Conservation (phyloP, 1,140 invertebrate species). For the Bombyx mandarina region DNA sequence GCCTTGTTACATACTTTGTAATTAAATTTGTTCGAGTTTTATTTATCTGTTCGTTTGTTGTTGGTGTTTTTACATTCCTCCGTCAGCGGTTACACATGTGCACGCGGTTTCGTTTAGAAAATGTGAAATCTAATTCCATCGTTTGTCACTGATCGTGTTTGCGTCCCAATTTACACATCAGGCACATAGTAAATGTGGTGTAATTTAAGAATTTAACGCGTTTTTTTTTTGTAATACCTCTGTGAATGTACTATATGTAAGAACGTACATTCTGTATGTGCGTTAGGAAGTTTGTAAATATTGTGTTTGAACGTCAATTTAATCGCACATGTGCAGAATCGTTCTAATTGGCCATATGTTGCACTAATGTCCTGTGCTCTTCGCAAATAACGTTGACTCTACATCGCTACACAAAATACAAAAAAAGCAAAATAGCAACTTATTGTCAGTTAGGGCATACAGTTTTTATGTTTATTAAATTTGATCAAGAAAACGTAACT, state of each 20-base stretch:
- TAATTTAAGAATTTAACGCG: background rate
- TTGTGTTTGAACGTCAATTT: background rate
- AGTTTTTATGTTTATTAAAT: too few relatives aligned
- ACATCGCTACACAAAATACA: too few relatives aligned
- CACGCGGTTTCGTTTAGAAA: background rate
- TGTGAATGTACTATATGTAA: background rate
- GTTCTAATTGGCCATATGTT: slow-evolving; percentile 17
- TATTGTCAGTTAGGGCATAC: too few relatives aligned
- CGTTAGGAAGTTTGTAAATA: background rate
- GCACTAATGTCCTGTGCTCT: slow-evolving; percentile 5
- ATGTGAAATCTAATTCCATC: background rate
- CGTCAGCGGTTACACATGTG: background rate
- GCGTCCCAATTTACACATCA: slow-evolving; percentile 1
- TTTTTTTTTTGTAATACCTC: too few relatives aligned
- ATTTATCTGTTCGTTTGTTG: too few relatives aligned
- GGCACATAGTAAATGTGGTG: slow-evolving; percentile 2
- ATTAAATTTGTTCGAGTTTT: too few relatives aligned
- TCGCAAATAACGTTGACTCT: background rate
- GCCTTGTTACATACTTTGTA: too few relatives aligned
- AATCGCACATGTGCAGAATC: slow-evolving; percentile 10
- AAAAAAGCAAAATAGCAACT: too few relatives aligned
- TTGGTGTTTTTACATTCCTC: too few relatives aligned
- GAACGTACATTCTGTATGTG: background rate
- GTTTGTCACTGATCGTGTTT: background rate
- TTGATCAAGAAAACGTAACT: too few relatives aligned